Conservation (phyloP, 2,797 vertebrate genomes). For the Sebastes iracundus region DNA sequence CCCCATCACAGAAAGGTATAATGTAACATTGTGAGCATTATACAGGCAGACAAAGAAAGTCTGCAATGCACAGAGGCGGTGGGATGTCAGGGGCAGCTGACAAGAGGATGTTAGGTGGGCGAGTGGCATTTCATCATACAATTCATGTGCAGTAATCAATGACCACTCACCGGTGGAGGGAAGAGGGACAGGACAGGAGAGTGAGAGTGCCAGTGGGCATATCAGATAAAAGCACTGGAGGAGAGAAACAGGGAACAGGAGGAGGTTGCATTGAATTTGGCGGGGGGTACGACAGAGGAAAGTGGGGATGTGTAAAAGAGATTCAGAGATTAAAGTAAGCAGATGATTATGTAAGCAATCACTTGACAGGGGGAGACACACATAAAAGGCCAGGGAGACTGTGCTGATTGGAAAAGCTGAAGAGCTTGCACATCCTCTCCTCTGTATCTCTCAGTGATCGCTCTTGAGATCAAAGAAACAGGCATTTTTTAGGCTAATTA, state of each 20-base stretch:
- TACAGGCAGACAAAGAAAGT: conserved; percentile 24
- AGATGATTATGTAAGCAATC: conserved; percentile 62
- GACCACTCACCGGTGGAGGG: conserved; percentile 61
- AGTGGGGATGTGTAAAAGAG: conserved; percentile 16
- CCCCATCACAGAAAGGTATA: neutral
- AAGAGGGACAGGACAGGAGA: conserved; percentile 50
- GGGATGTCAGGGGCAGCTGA: conserved; percentile 59
- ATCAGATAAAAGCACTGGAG: conserved; percentile 60
- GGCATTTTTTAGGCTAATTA: conserved; percentile 62
- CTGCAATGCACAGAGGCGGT: conserved; percentile 35
- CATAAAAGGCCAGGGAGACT: conserved; percentile 48
- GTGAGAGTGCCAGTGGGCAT: conserved; percentile 52
- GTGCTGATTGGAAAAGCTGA: conserved; percentile 56
- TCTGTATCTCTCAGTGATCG: conserved; percentile 36
- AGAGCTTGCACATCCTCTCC: conserved; percentile 43
- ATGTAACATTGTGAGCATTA: conserved; percentile 1
- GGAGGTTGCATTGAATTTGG: conserved; percentile 14
- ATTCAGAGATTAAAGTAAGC: conserved; percentile 54
- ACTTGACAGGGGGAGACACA: conserved; percentile 51
- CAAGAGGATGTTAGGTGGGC: conserved; percentile 66
- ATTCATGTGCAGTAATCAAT: conserved; percentile 72
- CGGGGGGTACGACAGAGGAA: neutral
- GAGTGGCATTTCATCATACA: conserved; percentile 69
- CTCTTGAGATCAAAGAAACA: conserved; percentile 54
- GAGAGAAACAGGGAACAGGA: conserved; percentile 41